Base-by-base conservation (phyloP, 2,888 invertebrate genomes). In the Dicranocentrus wangi region DNA sequence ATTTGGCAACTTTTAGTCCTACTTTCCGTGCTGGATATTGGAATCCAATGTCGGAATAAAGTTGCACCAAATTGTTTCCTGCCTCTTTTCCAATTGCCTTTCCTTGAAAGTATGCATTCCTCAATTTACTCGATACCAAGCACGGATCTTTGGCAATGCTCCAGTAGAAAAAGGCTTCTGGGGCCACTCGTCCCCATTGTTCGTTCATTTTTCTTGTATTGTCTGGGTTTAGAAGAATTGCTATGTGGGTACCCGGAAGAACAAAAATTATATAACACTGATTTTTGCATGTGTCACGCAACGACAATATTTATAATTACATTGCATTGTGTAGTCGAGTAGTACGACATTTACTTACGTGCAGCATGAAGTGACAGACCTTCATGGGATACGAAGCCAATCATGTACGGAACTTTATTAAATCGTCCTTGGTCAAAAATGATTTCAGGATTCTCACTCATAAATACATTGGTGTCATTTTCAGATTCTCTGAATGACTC, bases 391-490 rank as follows among this genome's bases (percentile, higher is more conserved):
- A 65, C 77, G 25, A 75, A 39, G 0, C 84, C 84, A 51, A 43
- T 76, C 21, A 84, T 60, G 13, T 65, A 65, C 2, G 84, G 84
- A 17, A 84, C 81, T 51, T 61, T 28, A 58, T 73, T 81, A 39
- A 84, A 81, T 27, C 72, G 70, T 10, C 84, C 84, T 28, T 66
- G 19, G 5, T 53, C 65, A 1, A 77, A n/a, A 15, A 70, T 43
- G 0, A 17, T 43, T 19, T 60, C 79, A 0, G 66, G 53, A 47
- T 76, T 72, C 32, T 80, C 77, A 19, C 61, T 10, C 0, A 76
- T 61, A 28, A 81, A 81, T 7, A 60, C 13, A 10, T 66, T 71
- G 3, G 69, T 10, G 13, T 58, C 66, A 25, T 81, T 76, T 5
- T 69, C 78, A 5, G 65, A 53, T 1, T 60, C 71, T 3, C 61